A percentile compares a stretch with the other conserved stretches of the same genome.
These are phyloP conservation scores for Glyphotaelius pellucidus DNA, from an alignment of 2,888 invertebrate species.

Conservation along the genomic window DNA sequence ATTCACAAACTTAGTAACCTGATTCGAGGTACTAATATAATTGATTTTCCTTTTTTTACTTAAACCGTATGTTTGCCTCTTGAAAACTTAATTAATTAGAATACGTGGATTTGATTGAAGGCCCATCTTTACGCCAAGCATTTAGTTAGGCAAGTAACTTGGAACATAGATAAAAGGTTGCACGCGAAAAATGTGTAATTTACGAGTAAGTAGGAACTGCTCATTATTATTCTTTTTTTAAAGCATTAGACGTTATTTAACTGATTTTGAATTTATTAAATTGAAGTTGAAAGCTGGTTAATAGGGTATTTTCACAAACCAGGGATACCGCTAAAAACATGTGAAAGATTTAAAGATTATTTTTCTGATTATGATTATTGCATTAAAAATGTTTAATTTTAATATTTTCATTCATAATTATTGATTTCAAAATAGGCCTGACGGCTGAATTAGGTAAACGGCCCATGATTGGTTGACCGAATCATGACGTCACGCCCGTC, in stretches of 20 bases:
- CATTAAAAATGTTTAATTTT: no score
- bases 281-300: neutral
- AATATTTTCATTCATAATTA: no score
- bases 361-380: no score
- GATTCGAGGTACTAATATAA: neutral
- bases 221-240: neutral
- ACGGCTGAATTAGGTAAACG: no score
- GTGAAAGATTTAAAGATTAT: no score
- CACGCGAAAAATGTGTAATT: neutral
- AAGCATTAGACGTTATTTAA: neutral
- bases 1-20: neutral
- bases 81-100: conserved; percentile 7
- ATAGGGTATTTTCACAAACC: no score
- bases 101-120: conserved; percentile 39
- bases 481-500: no score
- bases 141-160: conserved; percentile 14
- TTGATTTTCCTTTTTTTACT: neutral
- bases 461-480: no score
- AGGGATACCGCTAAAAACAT: no score
- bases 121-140: conserved; percentile 8
- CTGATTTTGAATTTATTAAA: neutral
- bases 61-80: neutral
- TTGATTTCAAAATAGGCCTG: no score
- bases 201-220: neutral
- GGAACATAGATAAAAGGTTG: neutral